phyloP scores from a whole-genome alignment of 2,113 vertebrate genomes.

The Oplegnathus fasciatus region DNA sequence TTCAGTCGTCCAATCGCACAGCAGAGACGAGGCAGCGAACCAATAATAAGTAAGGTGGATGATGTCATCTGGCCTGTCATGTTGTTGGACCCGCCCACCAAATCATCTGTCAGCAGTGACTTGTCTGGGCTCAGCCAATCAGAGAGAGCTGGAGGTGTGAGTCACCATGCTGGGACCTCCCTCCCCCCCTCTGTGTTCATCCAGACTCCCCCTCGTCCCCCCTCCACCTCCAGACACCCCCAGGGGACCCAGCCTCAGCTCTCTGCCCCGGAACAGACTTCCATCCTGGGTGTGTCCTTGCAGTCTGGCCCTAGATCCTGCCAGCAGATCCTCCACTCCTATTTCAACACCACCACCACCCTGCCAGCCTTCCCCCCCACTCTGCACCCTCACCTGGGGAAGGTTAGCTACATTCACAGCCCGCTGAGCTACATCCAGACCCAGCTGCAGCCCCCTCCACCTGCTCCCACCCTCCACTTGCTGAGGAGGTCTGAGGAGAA shows the following conservation, averaged over 20 bases:
- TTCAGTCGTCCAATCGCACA: slow-evolving; percentile 42
- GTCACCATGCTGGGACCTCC: background rate
- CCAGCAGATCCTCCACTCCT: slow-evolving; percentile 45
- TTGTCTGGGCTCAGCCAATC: slow-evolving; percentile 21
- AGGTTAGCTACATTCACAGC: slow-evolving; percentile 53
- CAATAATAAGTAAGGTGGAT: slow-evolving; percentile 8
- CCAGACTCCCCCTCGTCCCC: background rate
- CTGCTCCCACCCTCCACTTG: slow-evolving; percentile 38
- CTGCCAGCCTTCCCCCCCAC: slow-evolving; percentile 36
- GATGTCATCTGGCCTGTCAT: background rate
- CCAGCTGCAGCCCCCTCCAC: slow-evolving; percentile 21
- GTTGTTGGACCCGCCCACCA: background rate
- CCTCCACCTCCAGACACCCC: background rate
- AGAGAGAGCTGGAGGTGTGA: background rate
- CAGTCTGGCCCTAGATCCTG: background rate
- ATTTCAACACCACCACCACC: slow-evolving; percentile 38
- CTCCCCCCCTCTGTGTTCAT: background rate
- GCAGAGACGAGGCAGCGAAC: slow-evolving; percentile 52
- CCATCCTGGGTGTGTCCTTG: background rate
- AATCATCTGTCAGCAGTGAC: background rate
- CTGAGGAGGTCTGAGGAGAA: slow-evolving; percentile 49
- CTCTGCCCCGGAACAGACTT: slow-evolving; percentile 31
- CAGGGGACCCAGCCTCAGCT: background rate
- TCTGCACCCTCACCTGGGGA: slow-evolving; percentile 53
- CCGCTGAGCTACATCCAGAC: slow-evolving; percentile 57